A percentile compares a stretch with the other conserved stretches of the same genome.
Conservation (phyloP, 2,113 vertebrate species). For the Pelecanus crispus region DNA sequence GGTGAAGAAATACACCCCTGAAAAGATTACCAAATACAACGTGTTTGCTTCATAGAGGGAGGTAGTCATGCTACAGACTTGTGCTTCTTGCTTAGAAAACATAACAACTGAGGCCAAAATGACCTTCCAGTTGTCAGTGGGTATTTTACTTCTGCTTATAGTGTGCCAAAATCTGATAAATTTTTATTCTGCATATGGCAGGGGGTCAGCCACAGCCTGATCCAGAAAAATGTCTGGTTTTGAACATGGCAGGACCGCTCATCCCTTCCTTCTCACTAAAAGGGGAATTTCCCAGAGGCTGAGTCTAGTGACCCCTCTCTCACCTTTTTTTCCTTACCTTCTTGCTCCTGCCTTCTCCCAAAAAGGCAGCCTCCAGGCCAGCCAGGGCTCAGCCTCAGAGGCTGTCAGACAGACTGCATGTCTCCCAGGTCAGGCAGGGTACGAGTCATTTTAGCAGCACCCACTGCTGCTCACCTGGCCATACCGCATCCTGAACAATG, state of each 20-base stretch:
- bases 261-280: background rate
- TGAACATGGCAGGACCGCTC: background rate
- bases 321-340: background rate
- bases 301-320: too few relatives aligned
- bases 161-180: background rate
- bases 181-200: background rate
- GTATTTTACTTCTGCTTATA: background rate
- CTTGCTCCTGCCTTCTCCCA: background rate
- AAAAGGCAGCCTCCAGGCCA: background rate
- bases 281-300: background rate
- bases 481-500: fast-evolving
- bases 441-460: background rate
- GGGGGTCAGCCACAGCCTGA: background rate
- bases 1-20: conserved; percentile 83
- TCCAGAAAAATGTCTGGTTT: background rate
- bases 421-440: background rate
- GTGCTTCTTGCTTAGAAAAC: background rate
- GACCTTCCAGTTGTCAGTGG: background rate
- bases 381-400: background rate
- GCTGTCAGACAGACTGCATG: background rate
- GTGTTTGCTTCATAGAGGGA: background rate
- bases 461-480: background rate
- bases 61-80: background rate
- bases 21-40: background rate
- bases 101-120: background rate